Evolutionary conservation across 2,113 vertebrate genomes (phyloP), one percentile per base, ranked within the genome.

Genomic region (Cariama cristata): DNA sequence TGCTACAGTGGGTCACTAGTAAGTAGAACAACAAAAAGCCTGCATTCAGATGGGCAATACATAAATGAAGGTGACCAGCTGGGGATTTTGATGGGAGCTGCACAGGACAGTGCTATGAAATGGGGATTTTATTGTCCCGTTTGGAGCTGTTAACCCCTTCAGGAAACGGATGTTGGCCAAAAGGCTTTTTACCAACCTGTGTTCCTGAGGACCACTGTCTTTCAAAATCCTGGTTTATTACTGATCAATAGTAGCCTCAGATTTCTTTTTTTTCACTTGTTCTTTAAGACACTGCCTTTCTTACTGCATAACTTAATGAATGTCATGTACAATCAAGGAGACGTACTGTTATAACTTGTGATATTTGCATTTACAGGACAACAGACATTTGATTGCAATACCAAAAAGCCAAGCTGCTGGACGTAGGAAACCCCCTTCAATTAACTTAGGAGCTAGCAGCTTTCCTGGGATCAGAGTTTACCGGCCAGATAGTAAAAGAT

Each of bases 231-330:
- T 40, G 19, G 38, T 56, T 91, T 92, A 30, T 53, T 73, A 56
- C 21, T 75, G 64, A 73, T 67, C 21, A 47, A 0, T 52, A 62
- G 73, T 82, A 91, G 64, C 92, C 50, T 95, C 47, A 32, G 19
- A 67, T 88, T 68, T 79, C 20, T 86, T 91, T 74, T 94, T 81
- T 95, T 84, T 72, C 32, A 56, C 20, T 92, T 93, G 45, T 92
- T 77, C 53, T 84, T 86, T 69, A 79, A 91, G 86, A 80, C 50
- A 93, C 72, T 95, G 86, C 85, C 92, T 96, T 94, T 92, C 74
- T 92, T 79, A 77, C 47, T 71, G 80, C 40, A 30, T 93, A 69
- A 75, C 42, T 47, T 67, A 94, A 74, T 4, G 12, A 82, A 32
- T 90, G n/a, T 33, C 33, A 42, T 40, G 17, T 90, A 84, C 74